Evolutionary conservation across 1,140 invertebrate species (phyloP).

Genomic region (Diorhabda sublineata): DNA sequence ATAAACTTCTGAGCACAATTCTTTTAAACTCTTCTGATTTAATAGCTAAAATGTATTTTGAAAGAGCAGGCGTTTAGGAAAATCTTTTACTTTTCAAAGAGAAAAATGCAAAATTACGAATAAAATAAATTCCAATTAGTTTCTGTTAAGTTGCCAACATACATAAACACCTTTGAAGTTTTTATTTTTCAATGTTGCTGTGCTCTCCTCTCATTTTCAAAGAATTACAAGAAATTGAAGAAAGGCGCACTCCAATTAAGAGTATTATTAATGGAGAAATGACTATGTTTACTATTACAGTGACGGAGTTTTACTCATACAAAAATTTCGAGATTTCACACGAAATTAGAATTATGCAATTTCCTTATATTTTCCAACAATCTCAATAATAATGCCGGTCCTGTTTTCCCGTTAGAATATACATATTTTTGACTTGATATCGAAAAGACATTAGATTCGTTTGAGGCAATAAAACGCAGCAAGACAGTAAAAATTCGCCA

Average conservation of each 20-base stretch:
- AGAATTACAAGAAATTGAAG: too few relatives aligned
- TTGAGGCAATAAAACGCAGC: slow-evolving; percentile 18
- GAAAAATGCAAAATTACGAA: not conserved
- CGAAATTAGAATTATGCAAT: too few relatives aligned
- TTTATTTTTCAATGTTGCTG: not conserved
- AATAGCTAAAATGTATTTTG: not conserved
- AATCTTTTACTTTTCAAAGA: not conserved
- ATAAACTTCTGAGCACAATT: too few relatives aligned
- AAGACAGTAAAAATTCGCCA: slow-evolving; percentile 15
- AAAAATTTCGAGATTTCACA: too few relatives aligned
- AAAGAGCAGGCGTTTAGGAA: not conserved
- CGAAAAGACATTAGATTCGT: slow-evolving; percentile 11
- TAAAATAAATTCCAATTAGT: not conserved
- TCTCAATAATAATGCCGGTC: too few relatives aligned
- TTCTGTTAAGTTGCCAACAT: slow-evolving; percentile 2
- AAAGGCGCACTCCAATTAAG: too few relatives aligned
- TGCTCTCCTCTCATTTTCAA: too few relatives aligned
- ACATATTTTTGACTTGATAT: slow-evolving; percentile 6
- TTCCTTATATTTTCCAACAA: too few relatives aligned
- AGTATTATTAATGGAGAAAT: too few relatives aligned
- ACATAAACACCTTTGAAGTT: not conserved
- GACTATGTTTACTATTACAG: too few relatives aligned
- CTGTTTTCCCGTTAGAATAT: too few relatives aligned
- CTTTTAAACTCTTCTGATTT: not conserved
- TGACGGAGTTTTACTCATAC: too few relatives aligned